Base-by-base conservation (phyloP, 1,140 invertebrate genomes). In the Trissolcus basalis region DNA sequence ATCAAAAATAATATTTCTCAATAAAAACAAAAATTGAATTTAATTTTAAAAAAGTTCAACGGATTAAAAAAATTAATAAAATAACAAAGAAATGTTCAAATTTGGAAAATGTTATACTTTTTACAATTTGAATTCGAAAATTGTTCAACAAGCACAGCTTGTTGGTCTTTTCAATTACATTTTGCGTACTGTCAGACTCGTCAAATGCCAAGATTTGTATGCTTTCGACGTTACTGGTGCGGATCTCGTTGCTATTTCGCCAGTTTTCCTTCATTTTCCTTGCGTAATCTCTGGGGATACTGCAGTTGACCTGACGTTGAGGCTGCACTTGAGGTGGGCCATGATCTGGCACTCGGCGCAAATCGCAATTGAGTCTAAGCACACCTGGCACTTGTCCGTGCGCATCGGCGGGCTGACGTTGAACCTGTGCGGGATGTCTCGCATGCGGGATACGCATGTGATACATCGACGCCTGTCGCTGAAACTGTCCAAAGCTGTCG, bases 371-470 rank as follows among this genome's bases (percentile, higher is more conserved):
- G 89, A 90, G 12, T 92, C 91, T 0, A 90, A 75, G 77, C 93
- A 94, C 6, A 91, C 90, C 1, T 90, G 88, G 83, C 93, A 94
- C 67, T 92, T 92, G 0, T 90, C 90, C 2, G 90, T 86, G 14
- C 90, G 88, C 82, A 92, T 92, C 50, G 91, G 91, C 33, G 92
- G 77, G 70, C 86, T 90, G 0, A 90, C 86, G 16, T 90, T 88
- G 69, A 91, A 91, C 79, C 90, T 87, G 72, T 94, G 93, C 0
- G 92, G 92, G 69, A 93, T 93, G 12, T 92, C 92, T 74, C 93
- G 92, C n/a, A n/a, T n/a, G n/a, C n/a, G n/a, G n/a, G n/a, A n/a
- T n/a, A 51, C 91, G 88, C 88, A 93, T 92, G 63, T 92, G 83
- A 64, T 91, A 90, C 1, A 88, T 82, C 0, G 90, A 89, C 45